A percentile compares a stretch with the other conserved stretches of the same genome.
Conservation (phyloP, 2,113 vertebrate genomes). For the Callorhinus ursinus region DNA sequence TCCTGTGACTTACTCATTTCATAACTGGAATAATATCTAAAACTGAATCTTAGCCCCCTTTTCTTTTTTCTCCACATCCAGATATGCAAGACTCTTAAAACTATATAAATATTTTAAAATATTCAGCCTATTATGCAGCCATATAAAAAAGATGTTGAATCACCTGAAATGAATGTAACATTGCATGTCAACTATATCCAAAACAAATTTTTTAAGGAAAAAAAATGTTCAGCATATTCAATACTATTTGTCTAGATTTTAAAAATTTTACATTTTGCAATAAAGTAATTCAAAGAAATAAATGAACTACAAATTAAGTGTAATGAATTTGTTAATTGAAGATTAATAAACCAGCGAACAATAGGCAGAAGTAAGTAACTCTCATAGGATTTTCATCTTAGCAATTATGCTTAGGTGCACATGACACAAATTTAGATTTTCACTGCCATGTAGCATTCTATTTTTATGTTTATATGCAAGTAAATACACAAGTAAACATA, state of each 20-base stretch:
- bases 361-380: background rate
- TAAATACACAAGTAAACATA: background rate
- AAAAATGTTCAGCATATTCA: background rate
- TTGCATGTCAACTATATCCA: background rate
- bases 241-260: background rate
- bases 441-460: background rate
- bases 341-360: background rate
- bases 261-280: background rate
- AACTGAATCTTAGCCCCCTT: background rate
- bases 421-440: constrained; percentile 11
- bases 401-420: background rate
- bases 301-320: background rate
- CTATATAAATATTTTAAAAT: background rate
- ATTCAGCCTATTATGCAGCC: background rate
- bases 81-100: background rate
- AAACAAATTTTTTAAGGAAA: background rate
- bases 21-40: background rate
- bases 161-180: background rate
- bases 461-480: constrained; percentile 1
- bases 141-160: background rate
- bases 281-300: background rate
- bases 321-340: background rate
- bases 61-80: background rate
- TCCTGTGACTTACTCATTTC: background rate
- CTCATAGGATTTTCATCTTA: background rate